Base-by-base conservation (phyloP, 2,797 vertebrate genomes). In the Sphenodon punctatus region DNA sequence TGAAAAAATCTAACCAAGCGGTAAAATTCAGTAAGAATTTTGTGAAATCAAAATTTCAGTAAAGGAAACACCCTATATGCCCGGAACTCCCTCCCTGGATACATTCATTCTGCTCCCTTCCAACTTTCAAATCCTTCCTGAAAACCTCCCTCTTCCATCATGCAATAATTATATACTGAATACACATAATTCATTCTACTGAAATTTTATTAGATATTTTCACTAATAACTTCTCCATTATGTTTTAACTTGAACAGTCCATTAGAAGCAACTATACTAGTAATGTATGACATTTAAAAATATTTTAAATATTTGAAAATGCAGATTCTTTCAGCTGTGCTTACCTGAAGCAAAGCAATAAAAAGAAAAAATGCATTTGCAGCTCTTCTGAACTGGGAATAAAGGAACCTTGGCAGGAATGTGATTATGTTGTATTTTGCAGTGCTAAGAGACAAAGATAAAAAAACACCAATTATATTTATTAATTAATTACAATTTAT, bases 341-440 rank as follows among this genome's bases (percentile, higher is more conserved):
- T 97, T 97, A 99, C 99, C 98, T 99, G 99, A 94, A 99, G 96
- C 87, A 99, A 96, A 64, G 99, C 98, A 93, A 99, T 99, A 96
- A 99, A 99, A 91, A 99, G 98, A 88, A 99, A 99, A 96, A 99
- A 99, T 42, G 99, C 97, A 89, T 99, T 99, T 92, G 99, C 99
- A 69, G 99, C 99, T 97, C 99, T 98, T 95, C 98, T 97, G 96
- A 99, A 99, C 94, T 99, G 99, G 23, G 99, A 99, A 96, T 99
- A 99, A 85, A 99, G 98, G 95, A 99, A 99, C 68, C 98, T 97
- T 68, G 99, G 99, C 63, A 99, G 97, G 95, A 99, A 99, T 79
- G 98, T 99, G 93, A 99, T 96, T 87, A 98, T 93, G 77, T 99
- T 99, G 95, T 99, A 99, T 95, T 99, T 99, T 78, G 99, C 99